Evolutionary conservation across 2,113 vertebrate species (phyloP).

Genomic region (Menidia beryllina): DNA sequence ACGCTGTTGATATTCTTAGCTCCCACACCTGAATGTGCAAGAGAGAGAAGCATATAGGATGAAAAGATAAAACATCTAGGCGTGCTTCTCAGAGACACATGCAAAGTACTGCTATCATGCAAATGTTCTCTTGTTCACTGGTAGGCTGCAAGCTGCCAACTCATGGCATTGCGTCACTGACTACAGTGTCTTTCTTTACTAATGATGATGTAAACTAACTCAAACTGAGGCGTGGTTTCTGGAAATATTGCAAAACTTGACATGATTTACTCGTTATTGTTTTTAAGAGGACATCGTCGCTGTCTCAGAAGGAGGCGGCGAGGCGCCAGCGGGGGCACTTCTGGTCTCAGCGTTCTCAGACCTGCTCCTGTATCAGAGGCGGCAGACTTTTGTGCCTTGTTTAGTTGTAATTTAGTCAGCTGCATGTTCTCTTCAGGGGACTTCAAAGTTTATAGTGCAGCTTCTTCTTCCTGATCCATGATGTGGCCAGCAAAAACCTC

Average conservation of each 20-base stretch:
- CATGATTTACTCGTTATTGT: not conserved
- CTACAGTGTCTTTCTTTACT: not conserved
- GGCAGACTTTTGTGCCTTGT: not conserved
- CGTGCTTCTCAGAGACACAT: constrained; percentile 28
- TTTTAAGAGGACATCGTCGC: not conserved
- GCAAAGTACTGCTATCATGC: constrained; percentile 65
- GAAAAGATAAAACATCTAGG: not conserved
- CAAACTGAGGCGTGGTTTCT: not conserved
- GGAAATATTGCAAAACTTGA: not conserved
- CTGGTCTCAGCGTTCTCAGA: not conserved
- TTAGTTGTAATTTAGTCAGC: not conserved
- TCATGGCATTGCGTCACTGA: not conserved
- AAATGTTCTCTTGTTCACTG: constrained; percentile 56
- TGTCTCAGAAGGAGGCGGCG: not conserved
- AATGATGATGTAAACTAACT: constrained; percentile 1
- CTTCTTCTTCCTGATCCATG: not conserved
- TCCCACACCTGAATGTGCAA: not conserved
- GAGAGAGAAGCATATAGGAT: not conserved
- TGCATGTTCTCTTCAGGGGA: not conserved
- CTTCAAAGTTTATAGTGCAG: not conserved
- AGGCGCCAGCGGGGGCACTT: not conserved
- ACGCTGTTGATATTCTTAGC: not conserved
- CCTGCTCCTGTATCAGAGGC: not conserved
- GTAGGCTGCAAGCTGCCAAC: not conserved
- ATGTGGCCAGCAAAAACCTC: not conserved